Percentiles rank a stretch among this genome's conserved stretches.
Conservation (phyloP, 2,113 vertebrate genomes). For the Ctenomys sociabilis region DNA sequence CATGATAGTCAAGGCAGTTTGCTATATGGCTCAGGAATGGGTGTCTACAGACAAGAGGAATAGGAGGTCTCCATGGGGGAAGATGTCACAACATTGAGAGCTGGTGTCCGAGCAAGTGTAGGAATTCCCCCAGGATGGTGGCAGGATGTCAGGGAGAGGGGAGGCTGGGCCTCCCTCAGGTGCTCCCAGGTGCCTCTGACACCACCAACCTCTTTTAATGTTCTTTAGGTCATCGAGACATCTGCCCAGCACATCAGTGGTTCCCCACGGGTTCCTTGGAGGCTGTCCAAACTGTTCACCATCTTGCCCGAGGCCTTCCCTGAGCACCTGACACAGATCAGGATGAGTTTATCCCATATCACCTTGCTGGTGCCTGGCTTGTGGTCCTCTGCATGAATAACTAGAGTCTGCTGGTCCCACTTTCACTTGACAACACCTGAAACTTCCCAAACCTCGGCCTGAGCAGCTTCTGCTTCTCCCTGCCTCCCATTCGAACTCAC, state of each 20-base stretch:
- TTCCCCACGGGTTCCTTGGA: neutral
- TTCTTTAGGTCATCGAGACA: fast-evolving
- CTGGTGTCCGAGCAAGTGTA: no score
- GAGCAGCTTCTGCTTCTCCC: neutral
- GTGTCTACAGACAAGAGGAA: neutral
- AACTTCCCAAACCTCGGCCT: neutral
- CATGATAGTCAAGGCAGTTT: neutral
- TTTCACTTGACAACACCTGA: neutral
- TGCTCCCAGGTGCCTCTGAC: neutral
- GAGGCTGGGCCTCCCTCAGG: no score
- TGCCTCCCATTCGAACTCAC: neutral
- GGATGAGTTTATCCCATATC: neutral
- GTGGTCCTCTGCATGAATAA: fast-evolving
- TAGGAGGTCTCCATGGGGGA: neutral
- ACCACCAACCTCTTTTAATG: no score
- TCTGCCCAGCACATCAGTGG: neutral
- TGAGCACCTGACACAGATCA: neutral
- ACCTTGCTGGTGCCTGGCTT: neutral
- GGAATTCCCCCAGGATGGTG: neutral
- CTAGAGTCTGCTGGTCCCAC: no score
- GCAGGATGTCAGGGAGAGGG: neutral
- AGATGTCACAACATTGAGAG: neutral
- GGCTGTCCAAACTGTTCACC: neutral
- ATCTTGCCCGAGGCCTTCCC: neutral
- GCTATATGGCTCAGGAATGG: neutral